Evolutionary conservation across 2,113 vertebrate species (phyloP).

Genomic region (Phocoena sinus): DNA sequence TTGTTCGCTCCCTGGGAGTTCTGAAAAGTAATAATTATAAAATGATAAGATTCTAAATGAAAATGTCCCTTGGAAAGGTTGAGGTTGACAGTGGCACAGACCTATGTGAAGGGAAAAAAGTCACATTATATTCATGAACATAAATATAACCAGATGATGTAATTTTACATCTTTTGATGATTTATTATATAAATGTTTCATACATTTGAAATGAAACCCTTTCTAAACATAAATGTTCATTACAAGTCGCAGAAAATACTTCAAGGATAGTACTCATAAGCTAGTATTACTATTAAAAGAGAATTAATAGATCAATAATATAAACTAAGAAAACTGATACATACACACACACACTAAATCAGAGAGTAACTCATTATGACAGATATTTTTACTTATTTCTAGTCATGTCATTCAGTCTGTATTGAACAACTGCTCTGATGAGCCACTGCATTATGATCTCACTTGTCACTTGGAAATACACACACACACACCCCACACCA

Average conservation of each 20-base stretch:
- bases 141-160: conserved; percentile 78
- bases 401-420: neutral
- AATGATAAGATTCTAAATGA: conserved; percentile 86
- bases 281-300: conserved; percentile 70
- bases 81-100: conserved; percentile 78
- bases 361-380: conserved; percentile 53
- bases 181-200: conserved; percentile 81
- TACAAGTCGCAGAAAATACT: conserved; percentile 48
- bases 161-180: conserved; percentile 79
- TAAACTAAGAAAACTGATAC: conserved; percentile 56
- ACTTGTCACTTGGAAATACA: neutral
- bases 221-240: conserved; percentile 64
- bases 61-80: conserved; percentile 85
- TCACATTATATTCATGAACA: conserved; percentile 78
- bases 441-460: neutral
- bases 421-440: neutral
- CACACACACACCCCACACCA: neutral
- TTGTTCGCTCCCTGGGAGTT: conserved; percentile 81
- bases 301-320: conserved; percentile 72
- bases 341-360: conserved; percentile 24
- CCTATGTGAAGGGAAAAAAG: conserved; percentile 77
- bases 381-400: neutral
- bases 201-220: conserved; percentile 73
- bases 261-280: conserved; percentile 54
- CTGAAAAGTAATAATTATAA: conserved; percentile 86